Evolutionary conservation across 2,888 invertebrate genomes (phyloP), one percentile per base, ranked within the genome.

Genomic region (Sisyra terminalis): DNA sequence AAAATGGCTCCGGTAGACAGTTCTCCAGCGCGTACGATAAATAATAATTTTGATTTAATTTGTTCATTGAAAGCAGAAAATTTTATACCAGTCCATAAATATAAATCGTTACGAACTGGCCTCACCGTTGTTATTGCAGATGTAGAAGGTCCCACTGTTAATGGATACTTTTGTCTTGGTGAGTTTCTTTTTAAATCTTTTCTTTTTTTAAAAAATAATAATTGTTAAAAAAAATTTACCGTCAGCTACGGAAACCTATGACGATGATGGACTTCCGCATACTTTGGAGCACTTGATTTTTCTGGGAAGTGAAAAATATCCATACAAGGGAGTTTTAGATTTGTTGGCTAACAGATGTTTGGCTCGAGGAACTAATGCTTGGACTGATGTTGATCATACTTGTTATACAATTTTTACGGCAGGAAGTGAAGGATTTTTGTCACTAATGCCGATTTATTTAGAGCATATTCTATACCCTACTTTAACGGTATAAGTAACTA

Each of bases 211-310:
- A n/a, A n/a, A n/a, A 1, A 31, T 2, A 14, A 39, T 34, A 8
- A 18, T 2, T 29, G 16, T 40, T 16, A 18, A 34, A 31, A 16
- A 29, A 30, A 42, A 31, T 39, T 43, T 46, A 38, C 43, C 51
- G 60, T 39, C 56, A 90, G 90, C 85, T 7, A 93, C 93, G 4
- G 89, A 92, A 66, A 84, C 90, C 1, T 76, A 81, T 54, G 87
- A 88, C 57, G 87, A 92, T 61, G 90, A 92, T 65, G 93, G 93
- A 2, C 60, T 93, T 43, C 92, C 93, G 0, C 92, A 93, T 57
- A 92, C 92, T 0, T 64, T 93, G 60, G 92, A 93, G 55, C 92
- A 93, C 65, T 70, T 93, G 9, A 76, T 93, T 40, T 93, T 93
- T 61, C 66, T 90, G 58, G 93, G 92, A 1, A 90, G 89, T 48